Percentiles rank a stretch among this genome's conserved stretches.
Conservation (phyloP, 2,113 vertebrate species). For the Gambusia affinis region DNA sequence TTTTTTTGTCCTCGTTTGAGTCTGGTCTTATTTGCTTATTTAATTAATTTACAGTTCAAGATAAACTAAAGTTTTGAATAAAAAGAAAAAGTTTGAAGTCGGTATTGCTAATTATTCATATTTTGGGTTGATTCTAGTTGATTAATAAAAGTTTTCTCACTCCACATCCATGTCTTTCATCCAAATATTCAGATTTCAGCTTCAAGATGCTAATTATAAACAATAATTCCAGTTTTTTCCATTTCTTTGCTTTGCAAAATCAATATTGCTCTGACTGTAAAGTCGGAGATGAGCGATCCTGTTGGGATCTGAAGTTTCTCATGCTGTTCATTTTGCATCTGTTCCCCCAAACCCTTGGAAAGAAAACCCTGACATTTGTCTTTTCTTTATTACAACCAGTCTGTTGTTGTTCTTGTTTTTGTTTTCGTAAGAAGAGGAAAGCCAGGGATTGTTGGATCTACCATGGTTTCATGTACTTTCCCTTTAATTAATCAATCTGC, state of each 20-base stretch:
- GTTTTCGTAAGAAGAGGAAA: not conserved
- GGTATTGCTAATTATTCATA: too few species aligned
- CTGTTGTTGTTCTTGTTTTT: conserved; percentile 30
- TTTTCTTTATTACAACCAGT: conserved; percentile 68
- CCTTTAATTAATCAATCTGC: conserved; percentile 30
- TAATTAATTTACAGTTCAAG: too few species aligned
- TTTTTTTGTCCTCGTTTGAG: too few species aligned
- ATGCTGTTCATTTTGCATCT: not conserved
- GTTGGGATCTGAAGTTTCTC: not conserved
- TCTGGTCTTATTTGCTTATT: too few species aligned
- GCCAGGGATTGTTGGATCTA: conserved; percentile 13
- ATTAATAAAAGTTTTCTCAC: not conserved
- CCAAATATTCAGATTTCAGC: not conserved
- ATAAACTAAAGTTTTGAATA: too few species aligned
- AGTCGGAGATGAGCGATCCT: not conserved
- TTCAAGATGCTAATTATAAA: not conserved
- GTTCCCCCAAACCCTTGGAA: not conserved
- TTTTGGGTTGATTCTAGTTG: not conserved
- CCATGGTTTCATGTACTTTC: conserved; percentile 13
- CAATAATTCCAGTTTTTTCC: not conserved
- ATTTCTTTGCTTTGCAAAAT: not conserved
- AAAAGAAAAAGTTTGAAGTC: too few species aligned
- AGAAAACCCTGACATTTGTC: conserved; percentile 66
- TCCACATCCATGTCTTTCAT: not conserved
- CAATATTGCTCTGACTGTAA: not conserved